Evolutionary conservation across 2,888 invertebrate species (phyloP), one percentile per base, ranked within the genome.

Genomic region (Campoplex nolae): DNA sequence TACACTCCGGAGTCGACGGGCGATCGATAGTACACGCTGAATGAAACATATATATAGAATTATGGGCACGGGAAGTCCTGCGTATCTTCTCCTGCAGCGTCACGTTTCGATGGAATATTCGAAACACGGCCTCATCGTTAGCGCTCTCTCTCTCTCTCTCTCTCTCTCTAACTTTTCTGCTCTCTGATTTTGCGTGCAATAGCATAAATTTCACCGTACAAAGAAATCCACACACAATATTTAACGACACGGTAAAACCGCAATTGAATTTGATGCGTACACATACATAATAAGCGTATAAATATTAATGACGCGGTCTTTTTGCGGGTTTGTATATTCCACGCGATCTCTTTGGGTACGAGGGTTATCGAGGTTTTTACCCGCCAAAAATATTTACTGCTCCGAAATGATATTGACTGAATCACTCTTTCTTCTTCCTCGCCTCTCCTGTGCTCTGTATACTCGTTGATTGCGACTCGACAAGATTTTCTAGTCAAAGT

Each of bases 101-200:
- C 87, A 84, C 87, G 87, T 88, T 88, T 83, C 81, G 68, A 81
- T 86, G 84, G 82, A 65, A 68, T 75, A 88, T 87, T 88, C 87
- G 83, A 86, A 88, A 83, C 83, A 88, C 86, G 87, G 73, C 83
- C 79, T 71, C 74, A 77, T 87, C 86, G 88, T 88, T 88, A 88
- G 56, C 42, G 38, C 58, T 62, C n/a, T n/a, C n/a, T n/a, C n/a
- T 23, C 23, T 23, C 23, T 82, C 54, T 68, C 75, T 38, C 62
- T 38, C 38, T 82, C 54, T 68, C 75, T 51, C 62, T 68, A 23
- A n/a, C 54, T 68, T 45, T 70, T 28, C 54, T 28, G 18, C 7
- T 42, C 54, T 45, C 58, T 32, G 38, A 42, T 74, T 56, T 56
- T 75, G 54, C 35, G 54, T 35, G 48, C 74, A 76, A 62, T 83